These are phyloP conservation scores for Phallusia fumigata DNA, from an alignment of 23 tunicate species.

Conservation along the genomic window DNA sequence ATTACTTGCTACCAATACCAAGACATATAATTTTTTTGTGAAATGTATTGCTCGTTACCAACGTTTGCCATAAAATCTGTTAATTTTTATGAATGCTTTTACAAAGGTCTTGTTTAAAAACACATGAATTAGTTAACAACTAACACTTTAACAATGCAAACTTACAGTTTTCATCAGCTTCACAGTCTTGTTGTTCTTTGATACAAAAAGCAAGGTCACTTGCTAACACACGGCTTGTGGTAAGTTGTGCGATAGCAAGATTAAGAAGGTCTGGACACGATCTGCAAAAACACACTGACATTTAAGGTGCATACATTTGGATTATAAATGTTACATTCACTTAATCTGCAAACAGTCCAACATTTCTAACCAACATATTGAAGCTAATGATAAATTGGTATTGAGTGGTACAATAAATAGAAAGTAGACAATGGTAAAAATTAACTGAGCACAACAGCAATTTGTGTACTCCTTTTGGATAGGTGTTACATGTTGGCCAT, in stretches of 20 bases:
- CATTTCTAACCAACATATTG: neutral
- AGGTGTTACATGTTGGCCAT: neutral
- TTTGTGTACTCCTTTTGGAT: too few species aligned
- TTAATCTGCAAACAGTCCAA: neutral
- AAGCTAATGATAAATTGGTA: too few species aligned
- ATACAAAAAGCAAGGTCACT: conserved; percentile 29
- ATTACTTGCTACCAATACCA: too few species aligned
- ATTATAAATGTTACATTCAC: neutral
- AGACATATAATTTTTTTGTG: too few species aligned
- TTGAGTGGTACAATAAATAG: too few species aligned
- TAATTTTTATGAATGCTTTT: too few species aligned
- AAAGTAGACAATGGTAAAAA: too few species aligned
- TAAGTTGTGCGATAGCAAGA: conserved; percentile 34
- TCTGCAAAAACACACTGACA: conserved; percentile 21
- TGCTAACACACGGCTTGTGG: conserved; percentile 3
- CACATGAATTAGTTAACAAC: too few species aligned
- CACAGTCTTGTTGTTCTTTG: conserved; percentile 22
- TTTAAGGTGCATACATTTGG: neutral
- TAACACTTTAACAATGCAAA: neutral
- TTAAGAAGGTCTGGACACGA: conserved; percentile 48
- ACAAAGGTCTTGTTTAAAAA: too few species aligned
- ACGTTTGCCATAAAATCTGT: too few species aligned
- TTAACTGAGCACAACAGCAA: too few species aligned
- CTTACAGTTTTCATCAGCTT: conserved; percentile 1
- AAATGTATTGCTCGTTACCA: too few species aligned